These are phyloP conservation scores for Mesorhabditis sp. DNA, from an alignment of 2,888 invertebrate genomes.

Conservation along the genomic window DNA sequence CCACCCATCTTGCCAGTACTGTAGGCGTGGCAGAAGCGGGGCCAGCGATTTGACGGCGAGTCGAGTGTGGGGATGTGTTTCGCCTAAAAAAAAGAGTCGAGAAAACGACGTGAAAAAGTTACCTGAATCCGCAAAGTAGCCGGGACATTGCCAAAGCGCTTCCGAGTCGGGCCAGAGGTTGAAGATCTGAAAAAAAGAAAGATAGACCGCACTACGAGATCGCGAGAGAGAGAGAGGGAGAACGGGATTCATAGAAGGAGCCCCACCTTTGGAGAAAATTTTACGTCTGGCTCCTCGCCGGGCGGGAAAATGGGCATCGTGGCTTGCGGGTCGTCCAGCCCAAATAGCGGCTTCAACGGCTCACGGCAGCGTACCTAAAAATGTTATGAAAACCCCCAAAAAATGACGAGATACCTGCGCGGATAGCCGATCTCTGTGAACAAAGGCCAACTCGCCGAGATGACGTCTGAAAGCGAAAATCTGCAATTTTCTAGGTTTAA, in stretches of 20 bases:
- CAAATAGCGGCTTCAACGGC: conserved; percentile 23
- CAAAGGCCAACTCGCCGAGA: conserved; percentile 54
- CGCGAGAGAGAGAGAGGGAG: too few species aligned
- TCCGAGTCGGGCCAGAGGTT: conserved; percentile 49
- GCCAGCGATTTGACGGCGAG: conserved; percentile 45
- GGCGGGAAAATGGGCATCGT: conserved; percentile 14
- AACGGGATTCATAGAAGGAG: too few species aligned
- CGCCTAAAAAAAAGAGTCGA: conserved; percentile 11
- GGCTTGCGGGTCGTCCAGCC: conserved; percentile 20
- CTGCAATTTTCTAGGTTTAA: not conserved
- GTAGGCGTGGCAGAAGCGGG: conserved; percentile 15
- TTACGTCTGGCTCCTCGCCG: not conserved
- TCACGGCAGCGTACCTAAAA: conserved; percentile 20
- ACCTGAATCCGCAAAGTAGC: conserved; percentile 48
- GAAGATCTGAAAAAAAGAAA: conserved; percentile 26
- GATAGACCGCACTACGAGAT: too few species aligned
- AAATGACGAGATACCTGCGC: conserved; percentile 24
- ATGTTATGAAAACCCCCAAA: too few species aligned
- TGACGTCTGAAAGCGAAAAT: conserved; percentile 36
- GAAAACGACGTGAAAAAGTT: too few species aligned
- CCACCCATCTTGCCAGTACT: too few species aligned
- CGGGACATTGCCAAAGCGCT: conserved; percentile 55
- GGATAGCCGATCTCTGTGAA: conserved; percentile 45
- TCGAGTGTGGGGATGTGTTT: conserved; percentile 39
- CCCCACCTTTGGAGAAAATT: too few species aligned